Evolutionary conservation across 2,797 vertebrate species (phyloP).

Genomic region (Clarias pachynema): DNA sequence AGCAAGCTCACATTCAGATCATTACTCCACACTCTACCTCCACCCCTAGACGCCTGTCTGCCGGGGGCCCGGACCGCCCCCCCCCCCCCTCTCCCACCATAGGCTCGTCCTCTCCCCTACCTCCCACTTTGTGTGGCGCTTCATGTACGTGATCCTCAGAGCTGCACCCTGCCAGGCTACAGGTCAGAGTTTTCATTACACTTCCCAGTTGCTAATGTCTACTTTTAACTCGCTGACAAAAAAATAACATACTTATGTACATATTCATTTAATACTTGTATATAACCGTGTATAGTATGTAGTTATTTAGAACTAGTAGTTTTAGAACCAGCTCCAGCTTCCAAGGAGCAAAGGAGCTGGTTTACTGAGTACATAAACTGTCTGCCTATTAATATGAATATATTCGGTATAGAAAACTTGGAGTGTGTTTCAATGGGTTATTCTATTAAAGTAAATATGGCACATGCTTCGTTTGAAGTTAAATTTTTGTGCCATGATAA

Average conservation of each 20-base stretch:
- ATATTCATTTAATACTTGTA: neutral
- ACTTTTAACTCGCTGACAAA: neutral
- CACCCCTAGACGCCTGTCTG: neutral
- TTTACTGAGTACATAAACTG: neutral
- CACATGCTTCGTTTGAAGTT: neutral
- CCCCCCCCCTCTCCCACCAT: constrained; percentile 10
- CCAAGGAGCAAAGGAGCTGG: neutral
- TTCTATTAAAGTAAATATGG: neutral
- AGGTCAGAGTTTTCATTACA: constrained; percentile 73
- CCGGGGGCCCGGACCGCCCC: too few relatives aligned
- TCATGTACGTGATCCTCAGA: constrained; percentile 71
- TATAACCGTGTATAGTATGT: neutral
- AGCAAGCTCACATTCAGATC: constrained; percentile 14
- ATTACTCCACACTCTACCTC: neutral
- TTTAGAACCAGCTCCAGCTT: neutral
- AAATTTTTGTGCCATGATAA: neutral
- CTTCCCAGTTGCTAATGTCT: constrained; percentile 61
- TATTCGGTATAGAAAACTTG: neutral
- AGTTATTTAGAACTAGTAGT: neutral
- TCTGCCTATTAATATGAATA: neutral
- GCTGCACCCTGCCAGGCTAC: constrained; percentile 72
- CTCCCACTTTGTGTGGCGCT: constrained; percentile 66
- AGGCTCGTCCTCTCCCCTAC: constrained; percentile 16
- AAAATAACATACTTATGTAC: neutral
- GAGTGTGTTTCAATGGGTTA: neutral